Percentiles rank a stretch among this genome's conserved stretches.
These are phyloP conservation scores for Epinephelus cyanopodus DNA, from an alignment of 2,113 vertebrate genomes.

Conservation along the genomic window DNA sequence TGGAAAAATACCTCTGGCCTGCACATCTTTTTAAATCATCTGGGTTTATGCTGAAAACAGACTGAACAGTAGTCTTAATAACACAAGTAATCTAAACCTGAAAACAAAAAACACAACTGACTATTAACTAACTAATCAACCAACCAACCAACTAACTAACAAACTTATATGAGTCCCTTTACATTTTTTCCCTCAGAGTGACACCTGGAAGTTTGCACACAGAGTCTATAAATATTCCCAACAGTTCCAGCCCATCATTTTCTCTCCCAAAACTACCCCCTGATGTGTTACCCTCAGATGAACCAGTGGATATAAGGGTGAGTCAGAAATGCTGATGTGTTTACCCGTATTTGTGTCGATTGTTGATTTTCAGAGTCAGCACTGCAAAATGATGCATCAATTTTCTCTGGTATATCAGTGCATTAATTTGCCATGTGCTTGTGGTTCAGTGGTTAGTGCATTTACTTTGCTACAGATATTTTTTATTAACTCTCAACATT, in stretches of 20 bases:
- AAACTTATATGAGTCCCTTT: not conserved
- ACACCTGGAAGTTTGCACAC: constrained; percentile 54
- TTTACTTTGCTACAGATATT: not conserved
- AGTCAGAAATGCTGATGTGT: constrained; percentile 11
- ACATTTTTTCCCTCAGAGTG: constrained; percentile 57
- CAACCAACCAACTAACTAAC: not conserved
- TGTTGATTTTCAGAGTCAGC: not conserved
- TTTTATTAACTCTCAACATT: not conserved
- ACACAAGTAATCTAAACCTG: not conserved
- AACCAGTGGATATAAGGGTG: constrained; percentile 65
- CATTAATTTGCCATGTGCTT: not conserved
- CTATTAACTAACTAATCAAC: not conserved
- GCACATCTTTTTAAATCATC: not conserved
- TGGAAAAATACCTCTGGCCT: not conserved
- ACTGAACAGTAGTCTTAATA: no score
- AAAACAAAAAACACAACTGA: not conserved
- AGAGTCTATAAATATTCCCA: constrained; percentile 69
- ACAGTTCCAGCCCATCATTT: constrained; percentile 81
- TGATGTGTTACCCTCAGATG: constrained; percentile 1
- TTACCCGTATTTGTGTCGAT: not conserved
- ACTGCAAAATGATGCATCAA: not conserved
- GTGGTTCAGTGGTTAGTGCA: not conserved
- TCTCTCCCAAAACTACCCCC: constrained; percentile 81
- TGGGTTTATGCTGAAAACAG: not conserved
- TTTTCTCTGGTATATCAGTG: not conserved